Conservation (phyloP, 2,797 vertebrate genomes). For the Neomorphus geoffroyi region DNA sequence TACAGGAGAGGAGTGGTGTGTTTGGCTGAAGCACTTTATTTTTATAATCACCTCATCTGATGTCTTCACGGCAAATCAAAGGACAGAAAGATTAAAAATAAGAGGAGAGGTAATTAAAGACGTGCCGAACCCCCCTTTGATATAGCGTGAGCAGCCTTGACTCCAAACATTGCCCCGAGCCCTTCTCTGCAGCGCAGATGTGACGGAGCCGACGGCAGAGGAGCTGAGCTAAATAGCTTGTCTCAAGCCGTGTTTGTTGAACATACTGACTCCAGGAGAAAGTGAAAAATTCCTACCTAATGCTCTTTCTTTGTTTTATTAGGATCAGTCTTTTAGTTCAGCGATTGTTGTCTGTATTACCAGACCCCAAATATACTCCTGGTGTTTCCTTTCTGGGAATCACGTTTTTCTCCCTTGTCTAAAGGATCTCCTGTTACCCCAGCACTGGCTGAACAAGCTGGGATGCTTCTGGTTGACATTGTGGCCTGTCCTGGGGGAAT, state of each 20-base stretch:
- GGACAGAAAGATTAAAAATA: not conserved
- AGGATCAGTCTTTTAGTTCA: not conserved
- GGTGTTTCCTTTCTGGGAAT: not conserved
- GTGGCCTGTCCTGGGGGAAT: not conserved
- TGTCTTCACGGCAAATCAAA: not conserved
- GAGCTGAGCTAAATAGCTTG: not conserved
- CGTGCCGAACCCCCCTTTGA: not conserved
- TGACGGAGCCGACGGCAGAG: not conserved
- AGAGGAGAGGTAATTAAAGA: not conserved
- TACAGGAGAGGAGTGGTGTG: not conserved
- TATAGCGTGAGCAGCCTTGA: not conserved
- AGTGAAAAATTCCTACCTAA: not conserved
- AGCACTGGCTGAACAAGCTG: not conserved
- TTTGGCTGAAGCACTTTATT: not conserved
- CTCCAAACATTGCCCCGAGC: not conserved
- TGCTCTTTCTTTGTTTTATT: not conserved
- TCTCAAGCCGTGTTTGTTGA: not conserved
- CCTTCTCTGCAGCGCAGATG: not conserved
- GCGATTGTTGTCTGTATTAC: not conserved
- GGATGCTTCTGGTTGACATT: not conserved
- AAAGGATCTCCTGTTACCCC: not conserved
- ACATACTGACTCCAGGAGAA: not conserved
- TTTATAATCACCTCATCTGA: not conserved
- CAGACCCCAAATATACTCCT: not conserved
- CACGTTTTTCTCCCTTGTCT: not conserved